Percentiles rank a stretch among this genome's conserved stretches.
Conservation (phyloP, 2,113 vertebrate genomes). For the Dipodomys stephensi region DNA sequence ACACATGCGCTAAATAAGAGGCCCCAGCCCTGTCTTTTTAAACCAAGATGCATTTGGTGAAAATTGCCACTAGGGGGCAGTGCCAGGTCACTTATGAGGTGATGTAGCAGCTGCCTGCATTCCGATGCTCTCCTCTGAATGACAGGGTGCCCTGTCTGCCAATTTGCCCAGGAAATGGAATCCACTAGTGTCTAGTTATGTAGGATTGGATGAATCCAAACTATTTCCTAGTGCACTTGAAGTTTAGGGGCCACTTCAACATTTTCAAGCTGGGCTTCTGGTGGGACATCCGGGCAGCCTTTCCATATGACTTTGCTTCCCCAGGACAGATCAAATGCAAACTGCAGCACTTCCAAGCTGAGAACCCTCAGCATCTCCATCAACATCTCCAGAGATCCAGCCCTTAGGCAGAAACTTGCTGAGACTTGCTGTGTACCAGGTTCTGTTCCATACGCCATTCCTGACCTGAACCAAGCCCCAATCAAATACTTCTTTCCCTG, state of each 20-base stretch:
- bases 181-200: neutral
- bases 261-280: neutral
- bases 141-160: neutral
- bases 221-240: neutral
- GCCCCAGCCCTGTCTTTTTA: neutral
- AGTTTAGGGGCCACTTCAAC: too few species aligned
- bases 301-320: rapidly evolving
- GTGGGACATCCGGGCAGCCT: neutral
- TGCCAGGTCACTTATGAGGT: neutral
- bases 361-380: neutral
- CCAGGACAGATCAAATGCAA: neutral
- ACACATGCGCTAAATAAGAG: neutral
- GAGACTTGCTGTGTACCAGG: neutral
- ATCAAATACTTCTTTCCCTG: neutral
- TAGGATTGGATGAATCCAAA: neutral
- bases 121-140: neutral
- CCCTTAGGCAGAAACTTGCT: neutral
- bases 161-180: neutral
- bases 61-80: constrained; percentile 39
- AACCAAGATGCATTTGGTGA: neutral
- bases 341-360: neutral
- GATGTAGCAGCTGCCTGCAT: rapidly evolving
- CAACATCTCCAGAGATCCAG: neutral
- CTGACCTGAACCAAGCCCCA: neutral
- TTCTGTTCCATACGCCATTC: too few species aligned